Evolutionary conservation across 2,797 vertebrate species (phyloP), one percentile per base, ranked within the genome.

Genomic region (Aselliscus stoliczkanus): DNA sequence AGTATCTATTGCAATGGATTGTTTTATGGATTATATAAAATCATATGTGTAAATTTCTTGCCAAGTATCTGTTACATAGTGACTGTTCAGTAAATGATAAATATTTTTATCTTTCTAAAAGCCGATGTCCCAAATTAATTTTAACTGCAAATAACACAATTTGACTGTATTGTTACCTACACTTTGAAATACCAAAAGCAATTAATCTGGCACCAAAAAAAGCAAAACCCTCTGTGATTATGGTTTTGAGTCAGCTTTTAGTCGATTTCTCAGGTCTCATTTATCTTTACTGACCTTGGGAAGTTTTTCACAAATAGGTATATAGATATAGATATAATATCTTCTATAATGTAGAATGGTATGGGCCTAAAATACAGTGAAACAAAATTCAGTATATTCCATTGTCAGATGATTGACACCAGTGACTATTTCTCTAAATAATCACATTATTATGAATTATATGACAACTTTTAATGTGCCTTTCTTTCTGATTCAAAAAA

Each of bases 391-490:
- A 62, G 9, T 37, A n/a, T 92, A 44, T 96, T 88, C 60, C 44
- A 27, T 82, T 37, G 18, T 69, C 44, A 79, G 73, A 60, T 88
- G 56, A 94, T 62, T 88, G 70, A 27, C n/a, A 67, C 17, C 52
- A 92, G 52, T 37, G 70, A 47, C 15, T 73, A 39, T 92, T 88
- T 96, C 90, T 95, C 67, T 94, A 80, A 90, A 80, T 90, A 82
- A 92, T 96, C 34, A 86, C 52, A 39, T 98, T 98, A 95, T 98
- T 90, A 39, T 96, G 56, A 88, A 47, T 90, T 90, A 14, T 29
- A 14, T 69, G 39, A 88, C 67, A 67, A 5, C 70, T 54, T 94
- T 96, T 96, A 97, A 90, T 82, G 95, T 97, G 47, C 37, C 77
- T 31, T 97, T 62, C 93, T 96, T 96, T 97, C 18, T 94, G 94